A percentile compares a stretch with the other conserved stretches of the same genome.
Evolutionary conservation across 2,888 invertebrate genomes (phyloP).

Genomic region (Colletes collaris): DNA sequence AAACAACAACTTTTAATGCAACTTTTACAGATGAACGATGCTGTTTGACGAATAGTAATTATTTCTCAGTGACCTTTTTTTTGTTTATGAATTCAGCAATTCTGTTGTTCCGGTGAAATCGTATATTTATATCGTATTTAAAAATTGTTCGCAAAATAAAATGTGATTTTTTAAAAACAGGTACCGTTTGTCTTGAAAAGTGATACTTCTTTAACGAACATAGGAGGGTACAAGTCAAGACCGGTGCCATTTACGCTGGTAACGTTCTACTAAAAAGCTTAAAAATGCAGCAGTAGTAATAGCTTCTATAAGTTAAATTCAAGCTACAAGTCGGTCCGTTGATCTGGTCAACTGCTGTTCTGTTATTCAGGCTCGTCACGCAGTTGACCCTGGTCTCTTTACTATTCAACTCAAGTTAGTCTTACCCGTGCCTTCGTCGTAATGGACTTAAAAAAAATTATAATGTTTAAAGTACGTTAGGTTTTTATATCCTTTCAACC

Average conservation of each 20-base stretch:
- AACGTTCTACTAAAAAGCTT: slow-evolving; percentile 5
- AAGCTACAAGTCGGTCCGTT: slow-evolving; percentile 14
- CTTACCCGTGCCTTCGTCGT: slow-evolving; percentile 14
- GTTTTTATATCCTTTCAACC: background rate
- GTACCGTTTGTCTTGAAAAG: background rate
- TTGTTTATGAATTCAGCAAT: no score
- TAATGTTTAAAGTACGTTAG: background rate
- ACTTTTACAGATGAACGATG: no score
- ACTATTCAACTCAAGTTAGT: slow-evolving; percentile 36
- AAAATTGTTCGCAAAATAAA: no score
- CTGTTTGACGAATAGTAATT: no score
- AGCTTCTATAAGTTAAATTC: slow-evolving; percentile 28
- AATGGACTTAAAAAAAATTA: slow-evolving; percentile 18
- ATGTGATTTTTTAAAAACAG: no score
- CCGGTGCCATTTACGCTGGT: slow-evolving; percentile 4
- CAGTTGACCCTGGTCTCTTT: slow-evolving; percentile 46
- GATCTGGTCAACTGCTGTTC: slow-evolving; percentile 35
- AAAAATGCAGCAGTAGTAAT: background rate
- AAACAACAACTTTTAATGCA: no score
- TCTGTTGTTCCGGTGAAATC: no score
- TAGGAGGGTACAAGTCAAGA: background rate
- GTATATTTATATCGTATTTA: no score
- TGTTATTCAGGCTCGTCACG: slow-evolving; percentile 49
- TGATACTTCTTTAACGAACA: background rate
- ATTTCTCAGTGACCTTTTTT: no score